phyloP scores from a whole-genome alignment of 2,797 vertebrate genomes.

The Rhabdomys pumilio region DNA sequence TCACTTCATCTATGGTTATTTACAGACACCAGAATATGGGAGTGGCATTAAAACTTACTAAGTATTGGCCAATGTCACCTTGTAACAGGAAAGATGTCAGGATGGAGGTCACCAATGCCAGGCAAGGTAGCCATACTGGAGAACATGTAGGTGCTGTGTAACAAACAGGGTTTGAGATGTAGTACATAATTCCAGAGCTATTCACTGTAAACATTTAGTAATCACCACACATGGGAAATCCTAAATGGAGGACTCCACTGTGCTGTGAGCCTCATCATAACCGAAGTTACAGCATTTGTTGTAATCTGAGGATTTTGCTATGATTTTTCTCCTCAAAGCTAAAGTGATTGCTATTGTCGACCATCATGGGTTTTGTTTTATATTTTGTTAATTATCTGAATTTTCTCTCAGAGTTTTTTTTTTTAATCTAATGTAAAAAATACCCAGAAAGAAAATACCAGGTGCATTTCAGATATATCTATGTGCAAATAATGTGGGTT shows the following conservation, averaged over 20 bases:
- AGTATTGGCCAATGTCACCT: background rate
- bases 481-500: conserved; percentile 18
- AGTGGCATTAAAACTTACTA: background rate
- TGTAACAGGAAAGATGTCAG: background rate
- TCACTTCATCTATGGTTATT: background rate
- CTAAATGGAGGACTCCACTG: background rate
- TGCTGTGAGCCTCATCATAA: background rate
- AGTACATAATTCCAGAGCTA: background rate
- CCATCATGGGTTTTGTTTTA: conserved; percentile 33
- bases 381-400: background rate
- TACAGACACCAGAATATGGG: background rate
- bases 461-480: background rate
- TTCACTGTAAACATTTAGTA: background rate
- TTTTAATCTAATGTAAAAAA: conserved; percentile 24
- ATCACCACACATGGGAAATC: background rate
- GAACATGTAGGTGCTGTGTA: background rate
- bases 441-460: background rate
- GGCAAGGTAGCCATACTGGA: background rate
- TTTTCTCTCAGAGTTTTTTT: background rate
- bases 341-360: background rate
- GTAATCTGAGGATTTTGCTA: background rate
- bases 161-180: background rate
- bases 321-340: background rate
- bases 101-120: background rate
- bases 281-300: background rate